Conservation (phyloP, 2,113 vertebrate genomes). For the Stegastes partitus region DNA sequence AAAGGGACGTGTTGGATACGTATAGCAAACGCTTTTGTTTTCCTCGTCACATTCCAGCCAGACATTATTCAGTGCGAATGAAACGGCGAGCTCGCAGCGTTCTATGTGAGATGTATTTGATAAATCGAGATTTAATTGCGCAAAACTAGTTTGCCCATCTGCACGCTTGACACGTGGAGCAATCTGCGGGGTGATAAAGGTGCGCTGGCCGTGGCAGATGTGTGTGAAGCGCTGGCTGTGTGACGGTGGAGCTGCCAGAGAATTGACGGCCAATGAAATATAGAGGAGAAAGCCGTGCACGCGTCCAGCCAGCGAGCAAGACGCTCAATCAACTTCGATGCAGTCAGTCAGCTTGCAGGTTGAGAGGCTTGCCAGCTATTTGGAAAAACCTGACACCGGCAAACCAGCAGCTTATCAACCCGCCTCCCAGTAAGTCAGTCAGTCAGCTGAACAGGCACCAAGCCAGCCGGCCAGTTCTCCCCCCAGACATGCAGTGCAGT, state of each 20-base stretch:
- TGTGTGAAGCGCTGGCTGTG: constrained; percentile 24
- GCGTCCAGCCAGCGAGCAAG: constrained; percentile 9
- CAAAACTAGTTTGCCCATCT: neutral
- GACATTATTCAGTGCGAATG: neutral
- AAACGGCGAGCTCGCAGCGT: neutral
- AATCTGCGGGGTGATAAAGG: constrained; percentile 17
- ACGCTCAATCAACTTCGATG: neutral
- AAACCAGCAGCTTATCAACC: constrained; percentile 49
- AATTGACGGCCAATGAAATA: constrained; percentile 49
- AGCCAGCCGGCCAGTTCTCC: constrained; percentile 34
- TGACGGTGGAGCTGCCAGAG: constrained; percentile 7
- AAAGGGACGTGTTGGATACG: neutral
- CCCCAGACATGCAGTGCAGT: constrained; percentile 40
- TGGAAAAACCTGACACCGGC: constrained; percentile 16
- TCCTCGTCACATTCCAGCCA: neutral
- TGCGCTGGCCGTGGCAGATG: constrained; percentile 6
- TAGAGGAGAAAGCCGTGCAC: constrained; percentile 6
- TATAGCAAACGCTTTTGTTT: neutral
- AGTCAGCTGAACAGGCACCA: constrained; percentile 19
- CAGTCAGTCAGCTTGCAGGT: constrained; percentile 7
- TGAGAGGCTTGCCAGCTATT: constrained; percentile 10
- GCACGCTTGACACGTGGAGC: neutral
- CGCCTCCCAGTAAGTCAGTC: constrained; percentile 27
- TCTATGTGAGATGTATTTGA: constrained; percentile 3
- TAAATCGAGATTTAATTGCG: neutral